Evolutionary conservation across 1,140 invertebrate genomes (phyloP), one percentile per base, ranked within the genome.

Genomic region (Scaptomyza graminum): DNA sequence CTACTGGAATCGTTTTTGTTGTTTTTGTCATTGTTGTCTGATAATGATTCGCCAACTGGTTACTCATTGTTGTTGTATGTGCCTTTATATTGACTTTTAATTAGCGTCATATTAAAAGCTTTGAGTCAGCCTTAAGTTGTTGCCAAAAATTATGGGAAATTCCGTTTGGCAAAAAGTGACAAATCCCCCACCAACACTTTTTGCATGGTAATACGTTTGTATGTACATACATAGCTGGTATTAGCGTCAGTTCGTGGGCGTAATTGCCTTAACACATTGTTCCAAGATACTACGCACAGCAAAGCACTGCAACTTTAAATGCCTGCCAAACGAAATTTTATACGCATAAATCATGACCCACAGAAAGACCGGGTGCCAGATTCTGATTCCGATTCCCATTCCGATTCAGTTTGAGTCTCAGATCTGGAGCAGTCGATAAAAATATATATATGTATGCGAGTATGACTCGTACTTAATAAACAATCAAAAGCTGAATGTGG

Each of bases 341-440:
- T 66, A 74, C 79, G 78, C 82, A 85, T 85, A 85, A 85, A 85
- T 85, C 82, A 85, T 85, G 61, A 56, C n/a, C 60, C 61, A 69
- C 64, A 60, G 31, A 34, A 78, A 76, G 4, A 85, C 79, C 79
- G 76, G 55, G 59, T 73, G 80, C 81, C 76, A 69, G 76, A 83
- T 79, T 56, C 68, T 49, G 51, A 69, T 64, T 55, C 43, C 56
- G 16, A 68, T 59, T 63, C 59, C 43, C 28, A 31, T 31, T 4
- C 28, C 28, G 66, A 76, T 59, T 64, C 49, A 43, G 52, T 56
- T 68, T 68, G 18, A 50, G 46, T 59, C 72, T 50, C 63, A 85
- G 82, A 85, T 85, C 83, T 85, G 83, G 82, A 85, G 78, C 82
- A 85, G 43, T 50, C 69, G 82, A 85, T 85, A 80, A 66, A 65